phyloP scores from a whole-genome alignment of 2,797 vertebrate genomes.

The Lepilemur ruficaudatus region DNA sequence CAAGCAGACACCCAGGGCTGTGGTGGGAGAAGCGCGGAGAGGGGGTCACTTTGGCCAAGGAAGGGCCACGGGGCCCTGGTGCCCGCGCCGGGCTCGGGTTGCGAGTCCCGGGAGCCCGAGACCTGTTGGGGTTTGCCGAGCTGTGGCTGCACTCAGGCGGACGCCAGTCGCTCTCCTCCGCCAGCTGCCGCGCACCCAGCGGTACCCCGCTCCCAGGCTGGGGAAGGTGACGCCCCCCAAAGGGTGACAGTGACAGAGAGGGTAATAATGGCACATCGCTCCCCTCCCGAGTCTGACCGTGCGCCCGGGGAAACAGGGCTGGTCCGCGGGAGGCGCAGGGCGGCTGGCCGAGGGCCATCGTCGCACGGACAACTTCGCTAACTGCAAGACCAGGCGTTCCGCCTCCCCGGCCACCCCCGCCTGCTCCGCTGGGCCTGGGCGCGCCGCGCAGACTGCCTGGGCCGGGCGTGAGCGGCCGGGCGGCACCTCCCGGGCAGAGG shows the following conservation, averaged over 20 bases:
- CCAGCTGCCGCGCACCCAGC: no score
- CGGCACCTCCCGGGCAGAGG: slow-evolving; percentile 2
- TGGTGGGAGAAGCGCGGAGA: neutral
- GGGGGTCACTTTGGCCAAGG: neutral
- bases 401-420: neutral
- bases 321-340: neutral
- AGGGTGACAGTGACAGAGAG: neutral
- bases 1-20: neutral
- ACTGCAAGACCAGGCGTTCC: slow-evolving; percentile 61
- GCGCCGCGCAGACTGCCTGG: no score
- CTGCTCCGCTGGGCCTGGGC: neutral
- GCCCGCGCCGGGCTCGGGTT: neutral
- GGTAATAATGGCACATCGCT: neutral
- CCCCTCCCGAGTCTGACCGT: neutral
- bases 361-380: slow-evolving; percentile 74
- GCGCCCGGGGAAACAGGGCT: neutral
- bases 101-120: neutral
- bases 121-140: slow-evolving; percentile 31
- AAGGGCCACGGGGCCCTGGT: neutral
- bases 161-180: neutral
- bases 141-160: neutral
- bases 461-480: no score
- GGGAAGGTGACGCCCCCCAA: neutral
- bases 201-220: neutral
- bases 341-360: neutral